Evolutionary conservation across 2,113 vertebrate species (phyloP), one percentile per base, ranked within the genome.

Genomic region (Vulpes ferrilata): DNA sequence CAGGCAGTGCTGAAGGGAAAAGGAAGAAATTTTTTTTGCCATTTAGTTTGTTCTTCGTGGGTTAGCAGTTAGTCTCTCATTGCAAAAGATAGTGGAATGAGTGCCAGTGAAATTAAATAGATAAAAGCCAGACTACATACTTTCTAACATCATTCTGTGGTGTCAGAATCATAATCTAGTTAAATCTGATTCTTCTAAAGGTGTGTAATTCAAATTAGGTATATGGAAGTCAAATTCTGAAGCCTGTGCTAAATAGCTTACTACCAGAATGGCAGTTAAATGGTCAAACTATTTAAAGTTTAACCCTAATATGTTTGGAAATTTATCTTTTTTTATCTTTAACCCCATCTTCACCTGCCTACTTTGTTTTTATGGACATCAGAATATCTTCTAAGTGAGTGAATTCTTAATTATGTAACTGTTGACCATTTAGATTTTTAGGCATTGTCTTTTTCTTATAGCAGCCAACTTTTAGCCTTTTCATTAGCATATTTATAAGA

Each of bases 181-280:
- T 95, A 30, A 74, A 82, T 87, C 81, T 81, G 30, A 76, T 35
- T 87, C 88, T 92, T 73, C 65, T 93, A 32, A 88, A 95, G 12
- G 53, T 62, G 2, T 35, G 43, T 57, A 60, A 80, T 90, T 97
- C 65, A 96, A 79, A 76, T 65, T 53, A 17, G 3, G 67, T 7
- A 32, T 73, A 65, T 86, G 51, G 90, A 90, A 86, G 35, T 93
- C 51, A 78, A 71, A 91, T 96, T 64, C 73, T 60, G 62, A 73
- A 94, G 12, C 13, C 62, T 32, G 9, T 69, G 43, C 69, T 62
- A 93, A 87, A 60, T 62, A 69, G 11, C 55, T 81, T 96, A 38
- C 76, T 95, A 88, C 43, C 69, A 74, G 93, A 92, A 78, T 92
- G 27, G 25, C 20, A 53, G 12, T 71, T 67, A 90, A 88, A 69